Conservation (phyloP, 2,113 vertebrate genomes). For the Corythaeola cristata region DNA sequence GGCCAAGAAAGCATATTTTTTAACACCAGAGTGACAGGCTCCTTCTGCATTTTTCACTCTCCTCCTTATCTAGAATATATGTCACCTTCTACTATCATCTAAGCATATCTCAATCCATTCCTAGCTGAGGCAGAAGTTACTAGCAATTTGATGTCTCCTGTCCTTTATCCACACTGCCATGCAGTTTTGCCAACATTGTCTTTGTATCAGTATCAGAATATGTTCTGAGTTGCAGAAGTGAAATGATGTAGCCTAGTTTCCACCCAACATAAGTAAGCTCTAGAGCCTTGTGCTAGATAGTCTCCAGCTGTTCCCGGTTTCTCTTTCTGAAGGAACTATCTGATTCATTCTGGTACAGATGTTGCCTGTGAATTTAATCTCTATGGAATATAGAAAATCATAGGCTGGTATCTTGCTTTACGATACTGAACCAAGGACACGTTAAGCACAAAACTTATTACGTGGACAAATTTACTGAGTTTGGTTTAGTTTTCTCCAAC, state of each 20-base stretch:
- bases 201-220: neutral
- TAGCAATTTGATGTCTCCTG: neutral
- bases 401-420: neutral
- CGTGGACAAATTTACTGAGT: neutral
- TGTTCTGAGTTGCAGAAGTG: neutral
- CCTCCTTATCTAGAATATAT: neutral
- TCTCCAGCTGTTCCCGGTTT: neutral
- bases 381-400: neutral
- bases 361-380: neutral
- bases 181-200: fast-evolving
- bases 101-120: neutral
- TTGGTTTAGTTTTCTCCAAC: neutral
- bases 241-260: neutral
- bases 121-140: neutral
- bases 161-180: neutral
- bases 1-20: neutral
- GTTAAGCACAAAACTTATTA: neutral
- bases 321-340: neutral
- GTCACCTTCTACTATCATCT: neutral
- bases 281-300: neutral
- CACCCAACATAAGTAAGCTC: neutral
- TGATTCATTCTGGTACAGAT: neutral
- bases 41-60: neutral
- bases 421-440: neutral
- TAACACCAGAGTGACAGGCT: neutral